Evolutionary conservation across 2,113 vertebrate genomes (phyloP).

Genomic region (Sceloporus tristichus): DNA sequence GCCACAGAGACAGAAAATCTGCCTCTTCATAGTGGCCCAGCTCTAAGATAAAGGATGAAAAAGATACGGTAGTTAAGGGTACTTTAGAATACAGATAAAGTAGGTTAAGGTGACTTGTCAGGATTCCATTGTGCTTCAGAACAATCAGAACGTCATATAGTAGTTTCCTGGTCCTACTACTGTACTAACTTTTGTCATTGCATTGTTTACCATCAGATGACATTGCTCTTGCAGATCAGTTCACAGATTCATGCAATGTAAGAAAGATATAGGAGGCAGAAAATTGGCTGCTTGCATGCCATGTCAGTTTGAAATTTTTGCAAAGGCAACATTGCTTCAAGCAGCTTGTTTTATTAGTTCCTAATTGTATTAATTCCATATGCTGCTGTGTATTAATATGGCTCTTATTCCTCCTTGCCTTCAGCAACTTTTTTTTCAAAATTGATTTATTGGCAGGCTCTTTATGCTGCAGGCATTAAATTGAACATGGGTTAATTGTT

Average conservation of each 20-base stretch:
- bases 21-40: too few species aligned
- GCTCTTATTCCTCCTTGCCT: conserved; percentile 26
- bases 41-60: not conserved
- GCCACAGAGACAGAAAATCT: too few species aligned
- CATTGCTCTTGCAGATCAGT: not conserved
- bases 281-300: conserved; percentile 16
- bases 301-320: conserved; percentile 29
- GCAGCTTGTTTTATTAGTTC: conserved; percentile 33
- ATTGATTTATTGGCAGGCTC: conserved; percentile 34
- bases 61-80: not conserved
- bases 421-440: conserved; percentile 7
- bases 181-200: not conserved
- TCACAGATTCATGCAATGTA: not conserved
- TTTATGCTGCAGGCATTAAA: conserved; percentile 40
- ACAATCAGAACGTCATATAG: not conserved
- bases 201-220: not conserved
- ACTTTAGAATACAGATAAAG: not conserved
- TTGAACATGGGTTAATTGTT: conserved; percentile 43
- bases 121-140: not conserved
- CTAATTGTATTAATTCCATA: conserved; percentile 45
- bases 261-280: not conserved
- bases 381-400: conserved; percentile 40
- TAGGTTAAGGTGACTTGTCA: not conserved
- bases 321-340: conserved; percentile 30
- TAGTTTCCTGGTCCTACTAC: not conserved